Evolutionary conservation across 2,113 vertebrate genomes (phyloP), one percentile per base, ranked within the genome.

Genomic region (Silurus meridionalis): DNA sequence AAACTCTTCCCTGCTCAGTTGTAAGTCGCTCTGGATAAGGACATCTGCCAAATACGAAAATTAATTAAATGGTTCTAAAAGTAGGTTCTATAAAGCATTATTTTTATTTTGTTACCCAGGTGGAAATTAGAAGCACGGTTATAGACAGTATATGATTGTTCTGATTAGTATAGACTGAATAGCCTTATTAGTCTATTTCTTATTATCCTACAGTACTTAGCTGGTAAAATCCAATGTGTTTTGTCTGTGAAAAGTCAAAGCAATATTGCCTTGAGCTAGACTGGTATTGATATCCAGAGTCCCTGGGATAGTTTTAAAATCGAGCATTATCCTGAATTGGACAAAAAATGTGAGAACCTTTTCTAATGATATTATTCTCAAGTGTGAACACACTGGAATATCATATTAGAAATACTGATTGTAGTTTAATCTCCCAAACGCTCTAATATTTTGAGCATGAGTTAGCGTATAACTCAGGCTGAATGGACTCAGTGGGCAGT

Each of bases 401-500:
- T 75, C 13, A 9, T 52, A 52, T 23, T 9, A 52, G 46, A 75
- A 53, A 52, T 75, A 52, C 50, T 53, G 10, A 52, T 50, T 11
- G 4, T 13, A 50, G 0, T 74, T 74, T 52, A 52, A 4, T 10
- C 21, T n/a, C 10, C 74, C 11, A 55, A 55, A 77, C 23, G 13
- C n/a, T 50, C 61, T 15, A 37, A 14, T 78, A 72, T 72, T 83
- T 88, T 83, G 48, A 28, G 80, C 61, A 52, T 80, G 58, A 74
- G 58, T 61, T 55, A 72, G 80, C n/a, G 48, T 88, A 86, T 90
- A 80, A 64, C 69, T 71, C 79, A 89, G 77, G 61, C 79, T 11
- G 80, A 72, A 82, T 89, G 87, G 90, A 86, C 84, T 88, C 79
- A 88, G 90, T 83, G 86, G 86, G 82, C 72, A 83, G 86, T 19